These are phyloP conservation scores for Gisinianus flammeolus DNA, from an alignment of 2,888 invertebrate genomes.

Conservation along the genomic window DNA sequence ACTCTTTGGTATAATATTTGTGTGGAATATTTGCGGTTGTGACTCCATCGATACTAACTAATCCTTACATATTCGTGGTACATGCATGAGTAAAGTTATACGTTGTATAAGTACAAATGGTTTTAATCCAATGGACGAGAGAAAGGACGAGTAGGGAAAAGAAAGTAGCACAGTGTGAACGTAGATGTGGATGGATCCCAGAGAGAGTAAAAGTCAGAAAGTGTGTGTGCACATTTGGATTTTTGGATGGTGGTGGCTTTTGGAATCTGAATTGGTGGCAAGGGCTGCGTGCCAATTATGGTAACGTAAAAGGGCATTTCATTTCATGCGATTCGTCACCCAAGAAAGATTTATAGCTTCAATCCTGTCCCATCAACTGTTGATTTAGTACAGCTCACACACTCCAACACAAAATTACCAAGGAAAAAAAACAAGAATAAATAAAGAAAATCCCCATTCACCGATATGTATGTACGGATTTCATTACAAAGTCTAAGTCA, in stretches of 20 bases:
- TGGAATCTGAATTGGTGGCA: slow-evolving; percentile 19
- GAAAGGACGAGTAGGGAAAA: neutral
- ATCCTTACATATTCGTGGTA: neutral
- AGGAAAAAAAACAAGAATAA: no score
- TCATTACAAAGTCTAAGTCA: neutral
- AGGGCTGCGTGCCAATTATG: slow-evolving; percentile 33
- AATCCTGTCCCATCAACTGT: slow-evolving; percentile 38
- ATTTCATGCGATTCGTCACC: slow-evolving; percentile 34
- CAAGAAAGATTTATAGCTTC: slow-evolving; percentile 31
- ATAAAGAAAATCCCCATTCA: no score
- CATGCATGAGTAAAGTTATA: no score
- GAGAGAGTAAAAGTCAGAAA: neutral
- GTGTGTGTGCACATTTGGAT: neutral
- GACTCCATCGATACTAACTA: neutral
- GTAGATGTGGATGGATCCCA: neutral
- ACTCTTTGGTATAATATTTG: neutral
- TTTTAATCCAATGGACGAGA: neutral
- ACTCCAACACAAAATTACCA: neutral
- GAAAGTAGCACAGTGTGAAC: neutral
- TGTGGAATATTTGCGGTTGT: neutral
- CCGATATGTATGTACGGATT: neutral
- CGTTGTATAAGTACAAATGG: no score
- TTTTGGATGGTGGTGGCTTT: neutral
- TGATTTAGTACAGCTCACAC: slow-evolving; percentile 26
- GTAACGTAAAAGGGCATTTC: slow-evolving; percentile 25